phyloP scores from a whole-genome alignment of 2,113 vertebrate species.

The Xiphorhynchus elegans region DNA sequence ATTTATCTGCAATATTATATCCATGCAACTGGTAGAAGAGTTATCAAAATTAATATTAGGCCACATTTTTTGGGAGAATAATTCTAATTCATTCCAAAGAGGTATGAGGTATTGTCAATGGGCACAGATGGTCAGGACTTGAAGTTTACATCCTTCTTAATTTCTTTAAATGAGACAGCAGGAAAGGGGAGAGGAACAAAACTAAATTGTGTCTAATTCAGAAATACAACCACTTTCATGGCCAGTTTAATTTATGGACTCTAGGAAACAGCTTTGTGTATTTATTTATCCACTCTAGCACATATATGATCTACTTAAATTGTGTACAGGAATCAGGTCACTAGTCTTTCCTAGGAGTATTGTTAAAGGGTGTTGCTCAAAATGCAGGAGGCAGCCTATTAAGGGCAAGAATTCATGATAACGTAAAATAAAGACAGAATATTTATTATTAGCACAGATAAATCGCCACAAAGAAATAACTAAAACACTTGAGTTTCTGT shows the following conservation, averaged over 20 bases:
- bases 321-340: not conserved
- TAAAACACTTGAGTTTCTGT: not conserved
- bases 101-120: not conserved
- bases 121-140: not conserved
- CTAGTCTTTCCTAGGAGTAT: not conserved
- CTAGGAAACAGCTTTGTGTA: not conserved
- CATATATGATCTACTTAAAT: not conserved
- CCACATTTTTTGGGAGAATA: not conserved
- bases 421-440: not conserved
- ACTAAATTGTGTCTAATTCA: not conserved
- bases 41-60: not conserved
- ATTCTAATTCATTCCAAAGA: not conserved
- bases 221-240: not conserved
- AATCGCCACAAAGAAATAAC: not conserved
- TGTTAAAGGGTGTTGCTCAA: not conserved
- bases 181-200: not conserved
- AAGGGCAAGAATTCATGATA: not conserved
- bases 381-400: not conserved
- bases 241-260: not conserved
- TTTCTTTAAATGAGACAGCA: not conserved
- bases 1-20: not conserved
- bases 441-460: not conserved
- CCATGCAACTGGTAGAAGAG: fast-evolving
- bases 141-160: not conserved
- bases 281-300: not conserved